Evolutionary conservation across 2,797 vertebrate species (phyloP), one percentile per base, ranked within the genome.

Genomic region (Amblyopsis hoosieri): DNA sequence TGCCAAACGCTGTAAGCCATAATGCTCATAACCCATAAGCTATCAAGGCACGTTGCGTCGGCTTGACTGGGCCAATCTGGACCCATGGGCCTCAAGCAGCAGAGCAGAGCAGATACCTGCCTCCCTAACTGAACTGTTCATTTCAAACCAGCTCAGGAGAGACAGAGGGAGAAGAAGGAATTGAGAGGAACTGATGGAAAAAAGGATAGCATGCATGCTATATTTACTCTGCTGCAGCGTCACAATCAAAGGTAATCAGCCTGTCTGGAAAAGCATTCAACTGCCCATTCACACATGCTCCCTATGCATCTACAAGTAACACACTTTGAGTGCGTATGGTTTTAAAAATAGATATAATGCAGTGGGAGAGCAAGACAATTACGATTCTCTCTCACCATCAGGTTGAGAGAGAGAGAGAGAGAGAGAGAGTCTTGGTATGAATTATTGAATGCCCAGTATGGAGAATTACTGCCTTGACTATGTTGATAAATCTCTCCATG

Each of bases 371-470:
- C 37, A 79, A 66, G 76, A 81, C 76, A 72, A 87, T 85, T 84
- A 85, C 75, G 64, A 78, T 67, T 23, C 23, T 83, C 64, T 78
- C 79, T 60, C 75, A 76, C 80, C 61, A 80, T 78, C 79, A 75
- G 69, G 67, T 64, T 67, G 46, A 67, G 64, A 23, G 23, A 23
- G 23, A 23, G 23, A 23, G 23, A 23, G 23, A 23, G 23, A 23
- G 11, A 42, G 53, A 14, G 12, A 37, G 54, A 49, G 70, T 85
- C 85, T 77, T 54, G 19, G 53, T 57, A 81, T 90, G 62, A 87
- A 90, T 89, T 87, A 87, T 86, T 88, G 70, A 90, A 66, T 67
- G 71, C 67, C 61, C 70, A 79, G 65, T 58, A 61, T 56, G 61
- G 64, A 81, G 71, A 86, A 82, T 76, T 73, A 81, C 72, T 67